Conservation (phyloP, 2,888 invertebrate species). For the Scaptomyza flava region DNA sequence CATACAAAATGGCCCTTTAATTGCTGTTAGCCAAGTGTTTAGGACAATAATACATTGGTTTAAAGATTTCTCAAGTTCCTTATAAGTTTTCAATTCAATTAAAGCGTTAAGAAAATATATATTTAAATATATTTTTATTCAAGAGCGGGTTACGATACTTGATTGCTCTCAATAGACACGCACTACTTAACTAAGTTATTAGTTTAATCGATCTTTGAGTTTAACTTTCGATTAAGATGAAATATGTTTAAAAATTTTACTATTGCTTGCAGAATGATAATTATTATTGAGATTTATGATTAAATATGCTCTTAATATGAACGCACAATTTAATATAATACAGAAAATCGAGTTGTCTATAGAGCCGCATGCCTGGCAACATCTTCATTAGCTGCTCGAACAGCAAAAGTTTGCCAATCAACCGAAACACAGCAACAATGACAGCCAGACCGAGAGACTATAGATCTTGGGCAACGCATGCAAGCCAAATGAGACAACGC, state of each 20-base stretch:
- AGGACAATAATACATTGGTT: too few species aligned
- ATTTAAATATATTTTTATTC: too few species aligned
- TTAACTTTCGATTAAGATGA: background rate
- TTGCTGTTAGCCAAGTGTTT: too few species aligned
- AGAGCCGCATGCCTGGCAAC: slow-evolving; percentile 29
- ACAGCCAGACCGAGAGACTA: slow-evolving; percentile 5
- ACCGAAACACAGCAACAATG: background rate
- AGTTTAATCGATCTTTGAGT: too few species aligned
- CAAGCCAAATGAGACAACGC: slow-evolving; percentile 74
- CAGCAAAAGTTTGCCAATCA: slow-evolving; percentile 51
- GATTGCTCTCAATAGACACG: too few species aligned
- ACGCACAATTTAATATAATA: background rate
- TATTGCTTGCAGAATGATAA: background rate
- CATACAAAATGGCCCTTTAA: background rate
- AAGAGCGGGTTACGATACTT: too few species aligned
- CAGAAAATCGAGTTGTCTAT: slow-evolving; percentile 15
- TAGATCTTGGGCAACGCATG: slow-evolving; percentile 65
- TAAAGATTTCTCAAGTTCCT: too few species aligned
- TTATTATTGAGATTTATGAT: background rate
- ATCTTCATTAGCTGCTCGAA: slow-evolving; percentile 34
- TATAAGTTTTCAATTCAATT: too few species aligned
- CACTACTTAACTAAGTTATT: too few species aligned
- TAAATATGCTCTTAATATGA: background rate
- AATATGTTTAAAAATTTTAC: background rate
- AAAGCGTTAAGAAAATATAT: too few species aligned